Conservation (phyloP, 2,113 vertebrate genomes). For the Oncorhynchus keta region DNA sequence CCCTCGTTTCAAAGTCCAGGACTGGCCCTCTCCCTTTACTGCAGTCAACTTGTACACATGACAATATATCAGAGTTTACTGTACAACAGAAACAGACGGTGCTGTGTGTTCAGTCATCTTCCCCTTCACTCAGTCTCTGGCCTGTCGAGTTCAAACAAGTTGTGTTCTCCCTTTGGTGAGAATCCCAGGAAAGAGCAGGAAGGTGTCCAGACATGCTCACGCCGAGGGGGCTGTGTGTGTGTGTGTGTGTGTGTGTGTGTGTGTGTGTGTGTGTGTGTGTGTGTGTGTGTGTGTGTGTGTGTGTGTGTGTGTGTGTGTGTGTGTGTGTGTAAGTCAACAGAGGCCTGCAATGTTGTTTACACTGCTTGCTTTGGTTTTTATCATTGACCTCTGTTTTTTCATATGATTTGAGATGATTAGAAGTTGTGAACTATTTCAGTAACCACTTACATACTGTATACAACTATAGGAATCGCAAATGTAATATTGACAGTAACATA, state of each 20-base stretch:
- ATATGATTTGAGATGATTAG: too few relatives aligned
- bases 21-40: not conserved
- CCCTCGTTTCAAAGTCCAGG: not conserved
- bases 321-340: not conserved
- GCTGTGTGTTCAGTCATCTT: not conserved
- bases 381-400: too few relatives aligned
- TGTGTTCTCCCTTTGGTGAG: conserved; percentile 26
- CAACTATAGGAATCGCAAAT: conserved; percentile 7
- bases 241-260: not conserved
- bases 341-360: too few relatives aligned
- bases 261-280: too few relatives aligned
- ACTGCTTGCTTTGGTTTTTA: too few relatives aligned
- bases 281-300: conserved; percentile 16
- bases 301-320: conserved; percentile 15
- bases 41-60: not conserved
- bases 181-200: conserved; percentile 59
- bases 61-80: too few relatives aligned
- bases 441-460: not conserved
- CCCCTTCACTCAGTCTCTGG: not conserved
- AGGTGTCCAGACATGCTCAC: conserved; percentile 64
- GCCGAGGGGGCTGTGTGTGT: conserved; percentile 10
- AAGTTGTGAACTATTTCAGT: too few relatives aligned
- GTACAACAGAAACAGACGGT: too few relatives aligned
- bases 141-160: conserved; percentile 52
- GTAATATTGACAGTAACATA: too few relatives aligned